phyloP scores from a whole-genome alignment of 2,113 vertebrate species.

The Marmota flaviventris region DNA sequence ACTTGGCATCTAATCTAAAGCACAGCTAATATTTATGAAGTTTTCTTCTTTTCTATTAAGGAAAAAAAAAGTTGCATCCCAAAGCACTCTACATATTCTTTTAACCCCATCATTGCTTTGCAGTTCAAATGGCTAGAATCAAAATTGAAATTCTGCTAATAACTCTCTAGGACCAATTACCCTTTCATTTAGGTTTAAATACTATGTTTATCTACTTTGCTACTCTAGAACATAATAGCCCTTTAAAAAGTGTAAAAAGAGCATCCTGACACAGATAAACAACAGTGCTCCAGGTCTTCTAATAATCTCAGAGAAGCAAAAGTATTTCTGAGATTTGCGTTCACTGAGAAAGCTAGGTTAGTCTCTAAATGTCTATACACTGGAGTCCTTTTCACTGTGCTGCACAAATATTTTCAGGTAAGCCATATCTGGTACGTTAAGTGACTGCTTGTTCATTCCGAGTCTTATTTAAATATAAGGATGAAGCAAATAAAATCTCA shows the following conservation, averaged over 20 bases:
- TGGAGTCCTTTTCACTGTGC: background rate
- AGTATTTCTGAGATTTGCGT: background rate
- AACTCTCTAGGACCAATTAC: constrained; percentile 50
- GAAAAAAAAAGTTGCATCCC: constrained; percentile 14
- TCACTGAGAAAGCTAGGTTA: background rate
- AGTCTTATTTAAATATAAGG: constrained; percentile 40
- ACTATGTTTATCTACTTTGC: background rate
- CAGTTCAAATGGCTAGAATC: constrained; percentile 3
- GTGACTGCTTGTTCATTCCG: background rate
- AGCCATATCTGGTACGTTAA: constrained; percentile 36
- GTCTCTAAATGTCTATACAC: background rate
- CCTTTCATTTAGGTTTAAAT: constrained; percentile 39
- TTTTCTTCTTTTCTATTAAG: constrained; percentile 44
- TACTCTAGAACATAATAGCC: constrained; percentile 13
- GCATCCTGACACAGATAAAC: background rate
- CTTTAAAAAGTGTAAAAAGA: constrained; percentile 49
- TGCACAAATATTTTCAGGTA: background rate
- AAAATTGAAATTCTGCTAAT: constrained; percentile 25
- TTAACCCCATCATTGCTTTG: constrained; percentile 39
- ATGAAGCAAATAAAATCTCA: constrained; percentile 65
- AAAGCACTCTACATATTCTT: background rate
- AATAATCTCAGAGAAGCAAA: constrained; percentile 56
- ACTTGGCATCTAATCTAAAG: constrained; percentile 24
- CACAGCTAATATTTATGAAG: background rate
- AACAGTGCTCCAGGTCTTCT: background rate